These are phyloP conservation scores for Rhimphoctona megacephalus DNA, from an alignment of 2,888 invertebrate genomes.

Conservation along the genomic window DNA sequence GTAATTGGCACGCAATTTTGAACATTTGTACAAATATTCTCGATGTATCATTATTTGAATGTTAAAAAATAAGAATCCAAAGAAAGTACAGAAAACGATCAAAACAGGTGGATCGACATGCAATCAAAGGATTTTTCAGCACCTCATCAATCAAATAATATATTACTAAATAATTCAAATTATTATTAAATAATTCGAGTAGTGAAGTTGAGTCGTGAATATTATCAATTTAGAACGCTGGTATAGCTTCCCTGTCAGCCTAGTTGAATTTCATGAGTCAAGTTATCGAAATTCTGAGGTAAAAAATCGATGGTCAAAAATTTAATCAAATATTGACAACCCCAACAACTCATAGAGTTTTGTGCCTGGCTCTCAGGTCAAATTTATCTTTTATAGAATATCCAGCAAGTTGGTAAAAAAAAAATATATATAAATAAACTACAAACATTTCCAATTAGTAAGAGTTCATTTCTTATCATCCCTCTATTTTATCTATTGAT, in stretches of 20 bases:
- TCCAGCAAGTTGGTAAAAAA: neutral
- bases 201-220: neutral
- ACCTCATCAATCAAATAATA: neutral
- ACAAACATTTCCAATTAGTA: neutral
- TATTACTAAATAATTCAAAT: too few species aligned
- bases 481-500: neutral
- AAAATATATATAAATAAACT: neutral
- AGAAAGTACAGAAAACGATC: neutral
- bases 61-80: neutral
- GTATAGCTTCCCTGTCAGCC: neutral
- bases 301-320: neutral
- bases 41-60: neutral
- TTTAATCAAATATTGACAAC: neutral
- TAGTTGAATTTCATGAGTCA: neutral
- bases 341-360: neutral
- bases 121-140: neutral
- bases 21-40: slow-evolving; percentile 8
- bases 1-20: neutral
- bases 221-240: neutral
- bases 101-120: neutral
- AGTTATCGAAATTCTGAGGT: neutral
- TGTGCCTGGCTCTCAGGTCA: neutral
- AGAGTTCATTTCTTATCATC: neutral
- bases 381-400: neutral
- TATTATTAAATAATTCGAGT: neutral